Evolutionary conservation across 2,888 invertebrate genomes (phyloP).

Genomic region (Scrobipalpa costella): DNA sequence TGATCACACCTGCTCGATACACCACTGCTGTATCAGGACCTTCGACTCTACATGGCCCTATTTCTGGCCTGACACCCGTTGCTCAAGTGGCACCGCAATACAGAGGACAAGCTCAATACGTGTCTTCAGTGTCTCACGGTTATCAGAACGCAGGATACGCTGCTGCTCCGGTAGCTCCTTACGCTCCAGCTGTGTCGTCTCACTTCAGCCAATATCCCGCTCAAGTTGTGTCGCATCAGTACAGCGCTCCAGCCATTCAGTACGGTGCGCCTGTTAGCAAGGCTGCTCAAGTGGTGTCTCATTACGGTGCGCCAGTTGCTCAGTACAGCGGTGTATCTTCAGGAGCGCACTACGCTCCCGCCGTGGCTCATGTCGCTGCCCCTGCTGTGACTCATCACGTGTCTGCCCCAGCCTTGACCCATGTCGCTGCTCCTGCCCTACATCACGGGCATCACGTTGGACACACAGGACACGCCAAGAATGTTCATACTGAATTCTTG

Average conservation of each 20-base stretch:
- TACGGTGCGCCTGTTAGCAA: conserved; percentile 39
- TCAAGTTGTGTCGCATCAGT: conserved; percentile 45
- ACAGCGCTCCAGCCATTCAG: conserved; percentile 46
- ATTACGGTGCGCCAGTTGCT: conserved; percentile 29
- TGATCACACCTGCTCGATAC: conserved; percentile 42
- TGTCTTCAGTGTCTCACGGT: conserved; percentile 48
- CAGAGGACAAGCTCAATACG: conserved; percentile 38
- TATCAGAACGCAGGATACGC: conserved; percentile 44
- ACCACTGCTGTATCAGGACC: conserved; percentile 40
- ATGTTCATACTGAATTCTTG: conserved; percentile 81
- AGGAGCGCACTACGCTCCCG: conserved; percentile 32
- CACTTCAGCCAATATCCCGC: conserved; percentile 31
- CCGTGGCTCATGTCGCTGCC: conserved; percentile 36
- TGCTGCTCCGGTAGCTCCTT: conserved; percentile 42
- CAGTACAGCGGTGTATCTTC: conserved; percentile 28
- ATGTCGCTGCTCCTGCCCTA: conserved; percentile 42
- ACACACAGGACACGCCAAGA: conserved; percentile 66
- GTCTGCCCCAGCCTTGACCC: conserved; percentile 25
- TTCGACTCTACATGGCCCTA: conserved; percentile 46
- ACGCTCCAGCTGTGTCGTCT: conserved; percentile 44
- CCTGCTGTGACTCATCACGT: conserved; percentile 39
- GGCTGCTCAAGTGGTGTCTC: conserved; percentile 30
- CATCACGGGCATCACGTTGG: conserved; percentile 36
- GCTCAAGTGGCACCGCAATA: conserved; percentile 37
- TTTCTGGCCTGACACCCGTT: conserved; percentile 37